Base-by-base conservation (phyloP, 2,113 vertebrate species). In the Menura novaehollandiae region DNA sequence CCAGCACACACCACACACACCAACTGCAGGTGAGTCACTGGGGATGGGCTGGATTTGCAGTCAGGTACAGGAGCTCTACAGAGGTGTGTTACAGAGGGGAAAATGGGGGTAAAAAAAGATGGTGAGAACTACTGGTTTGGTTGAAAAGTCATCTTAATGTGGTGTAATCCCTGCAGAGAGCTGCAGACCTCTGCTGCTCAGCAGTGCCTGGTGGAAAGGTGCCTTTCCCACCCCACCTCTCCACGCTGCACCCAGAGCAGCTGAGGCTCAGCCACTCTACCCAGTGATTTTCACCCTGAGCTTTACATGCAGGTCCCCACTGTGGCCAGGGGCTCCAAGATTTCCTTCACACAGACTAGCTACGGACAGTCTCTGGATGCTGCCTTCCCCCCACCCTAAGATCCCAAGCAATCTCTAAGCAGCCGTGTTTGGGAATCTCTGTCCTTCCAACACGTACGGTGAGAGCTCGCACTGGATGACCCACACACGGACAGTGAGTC, bases 1-100 rank as follows among this genome's bases (percentile, higher is more conserved):
- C 96, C 94, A 46, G 86, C 96, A 91, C 96, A 96, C 95, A 74
- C 94, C 91, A 7, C 95, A 95, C 95, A 89, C 96, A 75, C 91
- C 6, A 83, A 43, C 93, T 88, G 72, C 81, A 71, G 67, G 95
- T 84, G 95, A 91, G 47, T 88, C 74, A 28, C 93, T 85, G 78
- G 67, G 58, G 60, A 56, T 32, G 81, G 90, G 93, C 91, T 85
- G 17, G 19, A 19, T 22, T 86, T 49, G 88, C 84, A 56, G 79
- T 47, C 59, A 63, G 83, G 66, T 33, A 87, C 71, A 87, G 87
- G 66, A 74, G 68, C 79, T 87, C 85, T 80, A 78, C 20, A 11
- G 56, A 75, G 46, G 53, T 69, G 88, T 43, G 91, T 95, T 93
- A 94, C n/a, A 9, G 62, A 62, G 63, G 69, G 55, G 33, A 87